Evolutionary conservation across 1,140 invertebrate genomes (phyloP).

Genomic region (Lepidotrigona ventralis): DNA sequence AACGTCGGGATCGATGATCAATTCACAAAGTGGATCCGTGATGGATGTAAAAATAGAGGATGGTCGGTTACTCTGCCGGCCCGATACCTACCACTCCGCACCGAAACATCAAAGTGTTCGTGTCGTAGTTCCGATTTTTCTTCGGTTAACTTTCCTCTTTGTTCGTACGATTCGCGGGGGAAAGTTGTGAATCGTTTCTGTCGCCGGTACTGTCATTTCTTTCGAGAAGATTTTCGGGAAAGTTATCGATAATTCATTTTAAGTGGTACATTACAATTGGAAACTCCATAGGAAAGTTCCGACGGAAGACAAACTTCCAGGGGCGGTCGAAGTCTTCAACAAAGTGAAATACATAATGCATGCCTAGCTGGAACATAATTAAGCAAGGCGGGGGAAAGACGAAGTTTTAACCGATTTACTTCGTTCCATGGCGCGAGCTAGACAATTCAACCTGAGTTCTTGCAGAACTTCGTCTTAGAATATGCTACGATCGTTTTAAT

Average conservation of each 20-base stretch:
- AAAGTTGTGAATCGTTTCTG: conserved; percentile 24
- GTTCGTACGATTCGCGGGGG: background rate
- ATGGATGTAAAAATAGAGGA: conserved; percentile 17
- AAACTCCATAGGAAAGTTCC: conserved; percentile 28
- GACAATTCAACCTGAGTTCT: conserved; percentile 13
- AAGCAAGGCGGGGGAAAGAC: conserved; percentile 22
- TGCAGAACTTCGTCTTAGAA: background rate
- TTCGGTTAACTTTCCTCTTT: conserved; percentile 1
- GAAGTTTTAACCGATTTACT: conserved; percentile 45
- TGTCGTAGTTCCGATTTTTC: background rate
- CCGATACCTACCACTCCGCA: background rate
- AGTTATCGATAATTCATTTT: conserved; percentile 51
- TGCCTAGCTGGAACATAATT: conserved; percentile 42
- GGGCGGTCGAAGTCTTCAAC: conserved; percentile 25
- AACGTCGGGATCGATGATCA: conserved; percentile 10
- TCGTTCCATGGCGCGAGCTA: background rate
- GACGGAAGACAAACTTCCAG: conserved; percentile 39
- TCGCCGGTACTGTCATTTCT: background rate
- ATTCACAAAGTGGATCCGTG: background rate
- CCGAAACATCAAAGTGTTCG: background rate
- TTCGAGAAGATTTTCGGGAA: conserved; percentile 11
- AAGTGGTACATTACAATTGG: conserved; percentile 47
- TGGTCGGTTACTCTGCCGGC: background rate
- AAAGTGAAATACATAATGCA: conserved; percentile 53
- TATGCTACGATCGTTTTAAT: conserved; percentile 11